phyloP scores from a whole-genome alignment of 2,113 vertebrate genomes.

The Mobula birostris region DNA sequence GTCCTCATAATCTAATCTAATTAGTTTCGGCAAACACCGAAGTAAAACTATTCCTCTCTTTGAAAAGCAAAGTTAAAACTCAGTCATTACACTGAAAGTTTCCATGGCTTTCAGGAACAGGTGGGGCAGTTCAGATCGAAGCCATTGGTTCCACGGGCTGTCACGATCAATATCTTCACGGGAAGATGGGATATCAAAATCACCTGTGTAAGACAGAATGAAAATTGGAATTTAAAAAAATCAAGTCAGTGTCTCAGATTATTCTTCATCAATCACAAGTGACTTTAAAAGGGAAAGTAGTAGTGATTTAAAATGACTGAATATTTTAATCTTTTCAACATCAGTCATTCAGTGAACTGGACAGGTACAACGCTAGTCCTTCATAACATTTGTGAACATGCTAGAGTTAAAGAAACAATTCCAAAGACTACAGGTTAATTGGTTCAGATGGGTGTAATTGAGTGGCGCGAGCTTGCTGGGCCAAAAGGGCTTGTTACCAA shows the following conservation, averaged over 20 bases:
- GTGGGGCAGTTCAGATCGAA: constrained; percentile 63
- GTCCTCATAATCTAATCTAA: too few relatives aligned
- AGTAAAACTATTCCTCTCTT: not conserved
- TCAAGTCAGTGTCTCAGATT: not conserved
- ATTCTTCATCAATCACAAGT: not conserved
- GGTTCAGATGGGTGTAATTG: too few relatives aligned
- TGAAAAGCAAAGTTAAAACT: not conserved
- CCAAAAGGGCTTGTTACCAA: too few relatives aligned
- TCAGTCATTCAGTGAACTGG: not conserved
- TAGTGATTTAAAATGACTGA: not conserved
- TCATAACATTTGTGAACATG: too few relatives aligned
- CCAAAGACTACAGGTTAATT: too few relatives aligned
- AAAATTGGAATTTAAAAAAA: not conserved
- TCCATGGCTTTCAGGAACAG: constrained; percentile 65
- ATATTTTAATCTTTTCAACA: not conserved
- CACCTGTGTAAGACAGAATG: constrained; percentile 47
- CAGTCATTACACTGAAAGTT: constrained; percentile 55
- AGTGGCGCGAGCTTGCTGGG: too few relatives aligned
- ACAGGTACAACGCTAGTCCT: not conserved
- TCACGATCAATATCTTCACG: constrained; percentile 68
- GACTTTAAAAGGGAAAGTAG: not conserved
- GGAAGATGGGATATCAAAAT: constrained; percentile 69
- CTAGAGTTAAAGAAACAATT: too few relatives aligned
- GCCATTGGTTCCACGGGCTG: constrained; percentile 70
- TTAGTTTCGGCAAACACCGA: not conserved